Conservation (phyloP, 2,888 invertebrate genomes). For the Apeira syringaria region DNA sequence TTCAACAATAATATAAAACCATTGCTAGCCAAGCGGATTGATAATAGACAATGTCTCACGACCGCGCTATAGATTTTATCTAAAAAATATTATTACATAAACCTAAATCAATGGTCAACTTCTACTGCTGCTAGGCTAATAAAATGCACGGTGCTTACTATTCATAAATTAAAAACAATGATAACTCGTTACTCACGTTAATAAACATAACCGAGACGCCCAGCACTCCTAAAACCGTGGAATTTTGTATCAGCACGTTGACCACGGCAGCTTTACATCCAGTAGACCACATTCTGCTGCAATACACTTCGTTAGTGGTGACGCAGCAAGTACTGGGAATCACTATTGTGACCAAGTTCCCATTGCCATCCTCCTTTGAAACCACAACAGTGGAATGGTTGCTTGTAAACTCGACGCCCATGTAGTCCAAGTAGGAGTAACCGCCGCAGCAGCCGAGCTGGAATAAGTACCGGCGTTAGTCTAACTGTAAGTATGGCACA, state of each 20-base stretch:
- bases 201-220: conserved; percentile 77
- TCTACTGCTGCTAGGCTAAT: no score
- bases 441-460: conserved; percentile 74
- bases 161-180: no score
- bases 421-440: conserved; percentile 58
- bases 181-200: conserved; percentile 47
- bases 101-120: no score
- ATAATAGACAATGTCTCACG: no score
- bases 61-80: no score
- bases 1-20: no score
- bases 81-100: no score
- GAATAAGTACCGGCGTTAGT: no score
- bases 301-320: conserved; percentile 45
- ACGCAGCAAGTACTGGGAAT: conserved; percentile 62
- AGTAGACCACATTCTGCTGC: conserved; percentile 11
- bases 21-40: no score
- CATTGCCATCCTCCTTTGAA: conserved; percentile 37
- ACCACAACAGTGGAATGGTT: conserved; percentile 54
- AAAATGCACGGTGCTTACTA: no score
- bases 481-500: no score
- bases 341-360: conserved; percentile 40
- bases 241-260: conserved; percentile 58
- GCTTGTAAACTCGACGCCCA: conserved; percentile 48
- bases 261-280: conserved; percentile 45
- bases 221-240: conserved; percentile 67